Percentiles rank a stretch among this genome's conserved stretches.
Conservation (phyloP, 2,113 vertebrate genomes). For the Pollimyrus isidori region DNA sequence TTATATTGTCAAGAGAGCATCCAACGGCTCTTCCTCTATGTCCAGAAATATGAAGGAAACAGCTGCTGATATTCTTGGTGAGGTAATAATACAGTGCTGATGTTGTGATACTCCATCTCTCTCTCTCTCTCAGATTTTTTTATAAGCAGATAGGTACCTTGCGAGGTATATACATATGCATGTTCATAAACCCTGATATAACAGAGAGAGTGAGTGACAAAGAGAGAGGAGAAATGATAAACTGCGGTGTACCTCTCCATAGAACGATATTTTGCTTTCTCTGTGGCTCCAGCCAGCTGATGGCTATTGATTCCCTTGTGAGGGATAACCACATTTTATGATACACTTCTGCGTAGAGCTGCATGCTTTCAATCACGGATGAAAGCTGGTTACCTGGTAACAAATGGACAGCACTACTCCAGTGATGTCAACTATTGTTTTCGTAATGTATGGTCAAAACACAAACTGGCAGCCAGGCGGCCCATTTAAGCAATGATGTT, state of each 20-base stretch:
- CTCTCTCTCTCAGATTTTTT: not conserved
- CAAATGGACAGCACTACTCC: slow-evolving; percentile 59
- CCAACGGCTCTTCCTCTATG: slow-evolving; percentile 11
- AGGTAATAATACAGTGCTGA: not conserved
- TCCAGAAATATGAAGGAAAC: not conserved
- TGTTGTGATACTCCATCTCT: not conserved
- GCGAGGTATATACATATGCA: not conserved
- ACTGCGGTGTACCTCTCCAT: slow-evolving; percentile 26
- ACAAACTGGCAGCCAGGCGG: slow-evolving; percentile 41
- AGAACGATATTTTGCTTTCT: slow-evolving; percentile 43
- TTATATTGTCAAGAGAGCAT: slow-evolving; percentile 37
- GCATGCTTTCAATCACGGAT: slow-evolving; percentile 59
- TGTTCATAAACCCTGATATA: not conserved
- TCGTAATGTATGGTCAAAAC: slow-evolving; percentile 48
- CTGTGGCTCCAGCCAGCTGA: slow-evolving; percentile 48
- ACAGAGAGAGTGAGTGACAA: not conserved
- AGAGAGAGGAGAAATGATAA: not conserved
- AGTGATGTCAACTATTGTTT: slow-evolving; percentile 66
- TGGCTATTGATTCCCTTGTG: slow-evolving; percentile 61
- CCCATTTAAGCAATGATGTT: slow-evolving; percentile 33
- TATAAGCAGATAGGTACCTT: not conserved
- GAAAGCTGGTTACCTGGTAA: slow-evolving; percentile 66
- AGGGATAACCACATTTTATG: slow-evolving; percentile 62
- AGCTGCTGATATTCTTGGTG: not conserved
- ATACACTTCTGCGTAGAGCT: slow-evolving; percentile 61